A percentile compares a stretch with the other conserved stretches of the same genome.
Conservation (phyloP, 2,888 invertebrate species). For the Agrilus biguttatus region DNA sequence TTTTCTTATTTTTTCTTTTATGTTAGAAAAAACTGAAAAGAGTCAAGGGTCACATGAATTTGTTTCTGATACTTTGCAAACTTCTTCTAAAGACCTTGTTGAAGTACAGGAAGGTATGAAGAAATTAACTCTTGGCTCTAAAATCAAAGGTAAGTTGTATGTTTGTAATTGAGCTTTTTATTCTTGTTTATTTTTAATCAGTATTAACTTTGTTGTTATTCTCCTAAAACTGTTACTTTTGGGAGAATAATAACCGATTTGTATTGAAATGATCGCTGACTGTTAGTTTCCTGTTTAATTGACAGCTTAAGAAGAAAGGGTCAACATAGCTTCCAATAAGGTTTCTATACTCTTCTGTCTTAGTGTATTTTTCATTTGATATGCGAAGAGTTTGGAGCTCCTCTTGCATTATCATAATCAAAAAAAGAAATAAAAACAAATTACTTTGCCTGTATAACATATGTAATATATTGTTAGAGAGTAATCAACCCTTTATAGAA, state of each 20-base stretch:
- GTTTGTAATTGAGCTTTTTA: conserved; percentile 4
- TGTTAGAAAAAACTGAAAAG: conserved; percentile 11
- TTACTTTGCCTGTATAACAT: conserved; percentile 11
- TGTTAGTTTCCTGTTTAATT: conserved; percentile 34
- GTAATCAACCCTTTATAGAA: conserved; percentile 10
- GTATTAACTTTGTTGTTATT: no score
- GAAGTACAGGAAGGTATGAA: conserved; percentile 65
- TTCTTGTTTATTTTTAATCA: conserved; percentile 10
- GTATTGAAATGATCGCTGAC: conserved; percentile 10
- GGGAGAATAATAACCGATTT: background rate
- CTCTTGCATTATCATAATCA: background rate
- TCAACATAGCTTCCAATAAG: conserved; percentile 29
- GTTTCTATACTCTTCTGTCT: conserved; percentile 17
- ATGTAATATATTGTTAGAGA: conserved; percentile 12
- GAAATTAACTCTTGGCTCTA: conserved; percentile 44
- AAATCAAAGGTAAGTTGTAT: conserved; percentile 34
- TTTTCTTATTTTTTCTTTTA: conserved; percentile 15
- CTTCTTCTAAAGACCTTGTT: conserved; percentile 48
- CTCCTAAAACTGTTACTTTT: no score
- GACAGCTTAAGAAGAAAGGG: conserved; percentile 47
- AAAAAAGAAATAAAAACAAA: background rate
- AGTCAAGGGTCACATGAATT: conserved; percentile 45
- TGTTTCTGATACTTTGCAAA: conserved; percentile 61
- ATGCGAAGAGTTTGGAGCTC: background rate
- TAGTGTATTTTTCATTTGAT: conserved; percentile 5